Evolutionary conservation across 2,888 invertebrate genomes (phyloP).

Genomic region (Drosophila sordidula): DNA sequence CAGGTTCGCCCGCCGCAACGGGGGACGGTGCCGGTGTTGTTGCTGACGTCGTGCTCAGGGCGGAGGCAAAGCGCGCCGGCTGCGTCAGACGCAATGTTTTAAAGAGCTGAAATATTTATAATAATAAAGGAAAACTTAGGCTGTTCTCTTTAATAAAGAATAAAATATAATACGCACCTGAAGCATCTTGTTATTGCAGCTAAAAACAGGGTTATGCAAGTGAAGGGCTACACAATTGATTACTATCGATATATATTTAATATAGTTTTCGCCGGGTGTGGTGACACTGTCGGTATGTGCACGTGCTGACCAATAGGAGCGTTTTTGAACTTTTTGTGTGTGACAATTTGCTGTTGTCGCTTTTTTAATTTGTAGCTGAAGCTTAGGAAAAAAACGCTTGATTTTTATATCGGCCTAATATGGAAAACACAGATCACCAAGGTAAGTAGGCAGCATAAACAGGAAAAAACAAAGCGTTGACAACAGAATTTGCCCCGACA

Average conservation of each 20-base stretch:
- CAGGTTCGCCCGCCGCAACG: constrained; percentile 82
- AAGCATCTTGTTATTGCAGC: constrained; percentile 56
- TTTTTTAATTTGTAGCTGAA: not conserved
- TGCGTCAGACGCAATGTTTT: constrained; percentile 46
- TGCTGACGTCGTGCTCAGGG: constrained; percentile 18
- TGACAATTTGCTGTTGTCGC: not conserved
- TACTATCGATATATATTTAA: constrained; percentile 13
- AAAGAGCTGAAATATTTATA: constrained; percentile 25
- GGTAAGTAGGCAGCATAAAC: constrained; percentile 11
- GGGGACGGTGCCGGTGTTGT: constrained; percentile 1
- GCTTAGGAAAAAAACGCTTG: too few relatives aligned
- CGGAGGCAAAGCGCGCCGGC: constrained; percentile 50
- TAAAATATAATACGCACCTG: constrained; percentile 49
- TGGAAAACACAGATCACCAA: constrained; percentile 35
- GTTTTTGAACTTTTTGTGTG: constrained; percentile 26
- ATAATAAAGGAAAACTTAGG: too few relatives aligned
- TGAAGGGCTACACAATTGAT: constrained; percentile 31
- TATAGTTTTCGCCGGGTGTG: constrained; percentile 20
- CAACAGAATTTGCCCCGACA: not conserved
- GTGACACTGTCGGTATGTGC: constrained; percentile 31
- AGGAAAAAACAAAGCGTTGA: not conserved
- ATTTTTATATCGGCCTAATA: constrained; percentile 2
- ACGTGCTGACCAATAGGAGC: constrained; percentile 38
- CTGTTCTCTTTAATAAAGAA: constrained; percentile 37
- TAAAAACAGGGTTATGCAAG: constrained; percentile 66